Evolutionary conservation across 2,888 invertebrate species (phyloP), one percentile per base, ranked within the genome.

Genomic region (Parnassius apollo): DNA sequence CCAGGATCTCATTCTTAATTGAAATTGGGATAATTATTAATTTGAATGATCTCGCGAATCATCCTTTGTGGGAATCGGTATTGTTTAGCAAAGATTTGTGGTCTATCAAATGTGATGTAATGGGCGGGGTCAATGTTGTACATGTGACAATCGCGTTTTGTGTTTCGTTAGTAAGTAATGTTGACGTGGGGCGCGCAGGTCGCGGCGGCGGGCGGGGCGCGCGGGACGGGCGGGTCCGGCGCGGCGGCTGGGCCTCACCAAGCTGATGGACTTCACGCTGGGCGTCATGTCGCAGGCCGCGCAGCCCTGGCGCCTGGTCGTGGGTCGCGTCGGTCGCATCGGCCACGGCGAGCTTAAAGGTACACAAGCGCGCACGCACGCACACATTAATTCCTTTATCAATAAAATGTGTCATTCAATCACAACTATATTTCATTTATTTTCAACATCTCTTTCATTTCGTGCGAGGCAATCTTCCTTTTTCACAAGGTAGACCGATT

Each of bases 311-410:
- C 93, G 99, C 63, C 93, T 99, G 62, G 99, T 99, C 22, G 97
- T 99, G 13, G 99, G 99, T 9, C 93, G 99, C 57, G 95, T 99
- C 52, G 99, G 99, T 0, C 94, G 99, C 62, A 96, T 99, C 67
- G 99, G 99, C 0, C 99, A 99, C 81, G 98, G 99, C 35, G 99
- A 99, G 85, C 93, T 99, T 52, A 98, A 98, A 92, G 97, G 95
- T 95, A 73, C 22, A 12, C 25, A 45, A 18, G 25, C 25, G 4
- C 25, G 2, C 25, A 25, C 25, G 25, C 25, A 25, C 25, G 25
- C 25, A 25, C 25, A 2, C 25, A 2, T 7, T 2, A 3, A 35
- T 7, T 35, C 35, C 35, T 35, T 35, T 35, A 35, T 1, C 35
- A 35, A 4, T 35, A 7, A 35, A 35, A 35, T 7, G 35, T 35